phyloP scores from a whole-genome alignment of 2,113 vertebrate species.

The Hucho hucho region DNA sequence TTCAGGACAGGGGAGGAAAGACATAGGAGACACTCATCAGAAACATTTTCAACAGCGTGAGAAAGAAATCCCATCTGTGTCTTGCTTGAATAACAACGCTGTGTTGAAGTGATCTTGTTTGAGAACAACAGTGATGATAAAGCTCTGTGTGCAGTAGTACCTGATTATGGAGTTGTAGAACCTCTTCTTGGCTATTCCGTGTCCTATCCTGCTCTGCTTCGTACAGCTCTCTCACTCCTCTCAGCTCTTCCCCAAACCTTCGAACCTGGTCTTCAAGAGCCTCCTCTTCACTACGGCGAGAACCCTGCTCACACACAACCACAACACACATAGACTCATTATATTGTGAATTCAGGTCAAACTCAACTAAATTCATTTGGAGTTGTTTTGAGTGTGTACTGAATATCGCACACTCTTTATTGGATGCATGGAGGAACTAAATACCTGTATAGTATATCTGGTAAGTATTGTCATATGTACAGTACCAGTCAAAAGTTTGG shows the following conservation, averaged over 20 bases:
- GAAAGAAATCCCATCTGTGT: background rate
- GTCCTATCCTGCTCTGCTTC: slow-evolving; percentile 87
- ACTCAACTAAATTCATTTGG: background rate
- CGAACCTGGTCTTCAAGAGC: slow-evolving; percentile 93
- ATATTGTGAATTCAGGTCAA: background rate
- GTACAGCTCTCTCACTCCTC: slow-evolving; percentile 84
- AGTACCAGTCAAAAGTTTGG: too few relatives aligned
- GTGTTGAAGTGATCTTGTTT: slow-evolving; percentile 23
- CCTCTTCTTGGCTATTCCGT: slow-evolving; percentile 81
- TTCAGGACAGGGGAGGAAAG: slow-evolving; percentile 49
- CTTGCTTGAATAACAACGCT: slow-evolving; percentile 24
- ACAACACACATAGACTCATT: slow-evolving; percentile 12
- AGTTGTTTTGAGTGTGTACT: background rate
- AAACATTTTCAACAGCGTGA: background rate
- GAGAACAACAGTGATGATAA: background rate
- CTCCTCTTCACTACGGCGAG: slow-evolving; percentile 89
- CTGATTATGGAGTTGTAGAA: slow-evolving; percentile 90
- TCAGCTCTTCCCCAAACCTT: slow-evolving; percentile 88
- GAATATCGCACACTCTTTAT: background rate
- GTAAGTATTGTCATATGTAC: background rate
- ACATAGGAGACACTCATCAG: background rate
- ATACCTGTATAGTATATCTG: background rate
- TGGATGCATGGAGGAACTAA: too few relatives aligned
- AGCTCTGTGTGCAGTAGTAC: slow-evolving; percentile 55
- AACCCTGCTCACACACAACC: slow-evolving; percentile 75